A percentile compares a stretch with the other conserved stretches of the same genome.
These are phyloP conservation scores for Terebella lapidaria DNA, from an alignment of 2,888 invertebrate genomes.

Conservation along the genomic window DNA sequence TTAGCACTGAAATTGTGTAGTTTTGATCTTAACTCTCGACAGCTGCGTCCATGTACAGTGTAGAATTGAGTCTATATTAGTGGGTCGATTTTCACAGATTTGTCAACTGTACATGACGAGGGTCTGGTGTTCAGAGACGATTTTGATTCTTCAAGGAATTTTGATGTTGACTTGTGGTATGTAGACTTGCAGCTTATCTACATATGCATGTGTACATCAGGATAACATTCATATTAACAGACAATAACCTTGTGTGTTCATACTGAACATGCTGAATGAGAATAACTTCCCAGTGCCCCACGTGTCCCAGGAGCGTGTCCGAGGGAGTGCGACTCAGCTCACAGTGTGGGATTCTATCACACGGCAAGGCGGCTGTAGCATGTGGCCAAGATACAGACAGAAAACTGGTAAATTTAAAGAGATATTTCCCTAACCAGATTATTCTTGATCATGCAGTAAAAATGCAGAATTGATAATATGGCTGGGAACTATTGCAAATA, in stretches of 20 bases:
- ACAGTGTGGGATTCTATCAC: slow-evolving; percentile 46
- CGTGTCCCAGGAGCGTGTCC: background rate
- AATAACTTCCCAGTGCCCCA: too few species aligned
- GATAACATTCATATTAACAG: background rate
- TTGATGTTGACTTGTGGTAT: slow-evolving; percentile 35
- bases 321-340: slow-evolving; percentile 35
- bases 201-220: background rate
- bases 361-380: slow-evolving; percentile 45
- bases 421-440: too few species aligned
- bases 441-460: too few species aligned
- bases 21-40: background rate
- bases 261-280: too few species aligned
- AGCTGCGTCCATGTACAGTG: background rate
- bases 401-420: slow-evolving; percentile 34
- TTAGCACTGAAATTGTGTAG: background rate
- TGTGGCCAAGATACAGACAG: slow-evolving; percentile 36
- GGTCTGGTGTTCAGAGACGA: slow-evolving; percentile 50
- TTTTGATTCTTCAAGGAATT: slow-evolving; percentile 39
- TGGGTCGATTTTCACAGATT: too few species aligned
- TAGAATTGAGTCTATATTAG: background rate
- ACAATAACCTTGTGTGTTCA: background rate
- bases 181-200: background rate
- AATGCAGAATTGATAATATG: too few species aligned
- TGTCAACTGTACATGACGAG: slow-evolving; percentile 34
- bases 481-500: too few species aligned